Percentiles rank a stretch among this genome's conserved stretches.
Evolutionary conservation across 1,140 invertebrate genomes (phyloP).

Genomic region (Scaptomyza hsui): DNA sequence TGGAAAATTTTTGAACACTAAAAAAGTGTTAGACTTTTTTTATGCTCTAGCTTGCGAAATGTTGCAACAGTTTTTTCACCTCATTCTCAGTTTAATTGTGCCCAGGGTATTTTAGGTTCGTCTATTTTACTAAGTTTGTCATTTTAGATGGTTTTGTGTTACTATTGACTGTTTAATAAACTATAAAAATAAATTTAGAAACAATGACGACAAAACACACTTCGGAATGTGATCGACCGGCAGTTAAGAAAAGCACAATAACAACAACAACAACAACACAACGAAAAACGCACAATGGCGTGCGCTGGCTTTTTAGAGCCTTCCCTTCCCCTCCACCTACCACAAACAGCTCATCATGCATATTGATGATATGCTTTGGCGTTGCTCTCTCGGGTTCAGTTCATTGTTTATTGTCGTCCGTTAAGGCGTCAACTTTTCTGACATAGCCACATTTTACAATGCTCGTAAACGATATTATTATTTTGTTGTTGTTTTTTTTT

Average conservation of each 20-base stretch:
- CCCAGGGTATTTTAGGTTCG: slow-evolving; percentile 10
- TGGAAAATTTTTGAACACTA: background rate
- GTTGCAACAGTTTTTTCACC: background rate
- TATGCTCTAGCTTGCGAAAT: too few species aligned
- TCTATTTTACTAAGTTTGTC: background rate
- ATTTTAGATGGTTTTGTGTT: slow-evolving; percentile 45
- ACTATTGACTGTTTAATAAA: slow-evolving; percentile 77
- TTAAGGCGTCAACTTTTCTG: slow-evolving; percentile 63
- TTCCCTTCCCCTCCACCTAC: background rate
- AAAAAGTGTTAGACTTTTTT: too few species aligned
- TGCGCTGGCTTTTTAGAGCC: slow-evolving; percentile 48
- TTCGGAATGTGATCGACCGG: slow-evolving; percentile 71
- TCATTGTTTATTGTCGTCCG: slow-evolving; percentile 65
- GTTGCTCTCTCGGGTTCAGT: slow-evolving; percentile 43
- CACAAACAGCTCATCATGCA: slow-evolving; percentile 64
- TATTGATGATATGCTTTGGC: slow-evolving; percentile 63
- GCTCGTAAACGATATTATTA: slow-evolving; percentile 50
- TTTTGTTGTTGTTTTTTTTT: too few species aligned
- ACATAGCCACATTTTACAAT: slow-evolving; percentile 53
- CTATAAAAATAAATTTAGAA: slow-evolving; percentile 82
- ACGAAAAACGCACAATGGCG: slow-evolving; percentile 62
- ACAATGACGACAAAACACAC: slow-evolving; percentile 79
- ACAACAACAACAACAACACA: too few species aligned
- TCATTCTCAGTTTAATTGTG: background rate
- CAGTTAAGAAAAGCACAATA: slow-evolving; percentile 52